Percentiles rank a stretch among this genome's conserved stretches.
phyloP scores from a whole-genome alignment of 1,140 invertebrate species.

The Holotrichia oblita region DNA sequence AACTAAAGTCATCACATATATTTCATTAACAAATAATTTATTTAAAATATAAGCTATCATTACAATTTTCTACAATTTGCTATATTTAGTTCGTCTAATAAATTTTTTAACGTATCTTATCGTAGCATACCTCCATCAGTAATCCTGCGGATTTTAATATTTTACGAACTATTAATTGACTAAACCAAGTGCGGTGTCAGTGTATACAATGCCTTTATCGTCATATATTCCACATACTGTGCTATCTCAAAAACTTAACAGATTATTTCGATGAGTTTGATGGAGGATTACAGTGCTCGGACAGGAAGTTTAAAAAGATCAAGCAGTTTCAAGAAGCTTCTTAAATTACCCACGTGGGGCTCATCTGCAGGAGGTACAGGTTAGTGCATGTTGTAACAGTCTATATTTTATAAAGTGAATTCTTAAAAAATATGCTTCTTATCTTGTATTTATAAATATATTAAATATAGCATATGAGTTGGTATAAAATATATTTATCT shows the following conservation, averaged over 20 bases:
- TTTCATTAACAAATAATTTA: too few species aligned
- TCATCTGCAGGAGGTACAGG: slow-evolving; percentile 56
- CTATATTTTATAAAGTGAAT: too few species aligned
- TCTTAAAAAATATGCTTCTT: too few species aligned
- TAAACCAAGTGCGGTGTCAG: neutral
- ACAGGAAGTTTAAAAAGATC: slow-evolving; percentile 64
- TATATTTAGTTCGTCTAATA: too few species aligned
- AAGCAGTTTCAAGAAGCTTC: slow-evolving; percentile 69
- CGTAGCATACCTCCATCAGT: neutral
- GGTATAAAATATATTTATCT: too few species aligned
- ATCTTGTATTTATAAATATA: too few species aligned
- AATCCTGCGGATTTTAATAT: neutral
- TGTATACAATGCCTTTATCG: neutral
- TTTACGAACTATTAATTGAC: neutral
- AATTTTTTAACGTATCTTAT: slow-evolving; percentile 20
- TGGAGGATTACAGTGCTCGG: slow-evolving; percentile 58
- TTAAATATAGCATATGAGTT: too few species aligned
- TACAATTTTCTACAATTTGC: too few species aligned
- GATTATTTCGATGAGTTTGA: slow-evolving; percentile 45
- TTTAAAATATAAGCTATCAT: too few species aligned
- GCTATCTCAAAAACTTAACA: neutral
- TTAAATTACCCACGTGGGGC: slow-evolving; percentile 68
- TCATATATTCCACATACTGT: neutral
- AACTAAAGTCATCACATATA: too few species aligned
- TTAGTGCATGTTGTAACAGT: slow-evolving; percentile 37